Evolutionary conservation across 2,888 invertebrate species (phyloP).

Genomic region (Vesta saturnalis): DNA sequence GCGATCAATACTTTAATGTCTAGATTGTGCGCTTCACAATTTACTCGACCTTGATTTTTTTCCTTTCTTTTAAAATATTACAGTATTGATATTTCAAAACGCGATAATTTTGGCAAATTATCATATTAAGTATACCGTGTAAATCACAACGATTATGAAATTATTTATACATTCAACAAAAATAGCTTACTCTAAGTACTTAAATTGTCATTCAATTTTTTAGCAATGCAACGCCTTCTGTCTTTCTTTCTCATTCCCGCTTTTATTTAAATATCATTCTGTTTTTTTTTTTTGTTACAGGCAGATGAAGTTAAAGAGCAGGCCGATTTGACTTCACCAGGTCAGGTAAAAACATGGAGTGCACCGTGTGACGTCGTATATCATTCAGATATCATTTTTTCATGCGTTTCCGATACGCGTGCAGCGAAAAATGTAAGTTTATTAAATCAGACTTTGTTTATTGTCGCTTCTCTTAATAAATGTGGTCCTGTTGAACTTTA

Average conservation of each 20-base stretch:
- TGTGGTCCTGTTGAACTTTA: not conserved
- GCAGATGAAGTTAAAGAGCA: constrained; percentile 56
- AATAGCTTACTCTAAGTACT: no score
- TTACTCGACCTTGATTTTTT: not conserved
- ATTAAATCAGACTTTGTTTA: not conserved
- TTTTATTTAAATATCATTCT: not conserved
- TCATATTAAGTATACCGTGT: no score
- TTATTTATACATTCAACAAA: no score
- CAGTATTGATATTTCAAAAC: no score
- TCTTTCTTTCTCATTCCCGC: not conserved
- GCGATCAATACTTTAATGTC: constrained; percentile 6
- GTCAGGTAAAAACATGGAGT: constrained; percentile 85
- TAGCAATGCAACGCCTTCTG: not conserved
- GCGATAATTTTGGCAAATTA: no score
- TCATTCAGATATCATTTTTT: constrained; percentile 93
- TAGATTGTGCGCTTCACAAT: constrained; percentile 4
- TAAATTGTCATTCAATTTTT: not conserved
- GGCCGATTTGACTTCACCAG: constrained; percentile 53
- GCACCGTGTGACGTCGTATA: constrained; percentile 94
- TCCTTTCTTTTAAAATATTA: not conserved
- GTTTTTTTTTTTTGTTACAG: constrained; percentile 51
- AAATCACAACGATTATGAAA: no score
- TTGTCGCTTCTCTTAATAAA: no score
- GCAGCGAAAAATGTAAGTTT: constrained; percentile 89
- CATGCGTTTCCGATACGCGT: constrained; percentile 93